These are phyloP conservation scores for Branchinecta lynchi DNA, from an alignment of 1,140 invertebrate species.

Conservation along the genomic window DNA sequence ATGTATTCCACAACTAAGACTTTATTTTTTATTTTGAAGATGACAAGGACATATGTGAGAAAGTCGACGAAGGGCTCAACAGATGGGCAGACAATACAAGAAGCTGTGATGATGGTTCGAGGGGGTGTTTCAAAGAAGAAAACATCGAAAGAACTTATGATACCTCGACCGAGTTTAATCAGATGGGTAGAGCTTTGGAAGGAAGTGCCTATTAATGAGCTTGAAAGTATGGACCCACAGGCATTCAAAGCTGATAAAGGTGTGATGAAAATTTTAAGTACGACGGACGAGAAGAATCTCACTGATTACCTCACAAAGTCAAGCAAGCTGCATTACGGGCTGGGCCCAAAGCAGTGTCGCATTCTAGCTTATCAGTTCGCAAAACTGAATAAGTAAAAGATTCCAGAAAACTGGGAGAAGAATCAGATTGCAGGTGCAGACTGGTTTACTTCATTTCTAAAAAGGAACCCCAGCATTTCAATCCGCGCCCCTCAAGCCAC, in stretches of 20 bases:
- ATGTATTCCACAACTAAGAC: too few relatives aligned
- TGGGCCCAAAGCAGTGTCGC: background rate
- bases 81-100: background rate
- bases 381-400: background rate
- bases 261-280: background rate
- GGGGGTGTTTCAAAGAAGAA: conserved; percentile 1
- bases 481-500: conserved; percentile 13
- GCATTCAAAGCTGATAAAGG: background rate
- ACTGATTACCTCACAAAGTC: background rate
- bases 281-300: background rate
- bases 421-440: background rate
- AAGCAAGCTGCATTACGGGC: background rate
- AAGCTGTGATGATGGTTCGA: background rate
- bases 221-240: background rate
- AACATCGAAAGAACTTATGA: background rate
- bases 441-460: conserved; percentile 14
- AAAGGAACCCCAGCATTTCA: background rate
- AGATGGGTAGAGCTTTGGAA: conserved; percentile 9
- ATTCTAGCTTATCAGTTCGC: background rate
- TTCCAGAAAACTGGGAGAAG: background rate
- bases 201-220: background rate
- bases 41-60: conserved; percentile 4
- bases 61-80: conserved; percentile 1
- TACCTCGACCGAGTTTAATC: too few relatives aligned
- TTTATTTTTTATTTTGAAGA: background rate